Evolutionary conservation across 1,140 invertebrate genomes (phyloP).

Genomic region (Maconellicoccus hirsutus): DNA sequence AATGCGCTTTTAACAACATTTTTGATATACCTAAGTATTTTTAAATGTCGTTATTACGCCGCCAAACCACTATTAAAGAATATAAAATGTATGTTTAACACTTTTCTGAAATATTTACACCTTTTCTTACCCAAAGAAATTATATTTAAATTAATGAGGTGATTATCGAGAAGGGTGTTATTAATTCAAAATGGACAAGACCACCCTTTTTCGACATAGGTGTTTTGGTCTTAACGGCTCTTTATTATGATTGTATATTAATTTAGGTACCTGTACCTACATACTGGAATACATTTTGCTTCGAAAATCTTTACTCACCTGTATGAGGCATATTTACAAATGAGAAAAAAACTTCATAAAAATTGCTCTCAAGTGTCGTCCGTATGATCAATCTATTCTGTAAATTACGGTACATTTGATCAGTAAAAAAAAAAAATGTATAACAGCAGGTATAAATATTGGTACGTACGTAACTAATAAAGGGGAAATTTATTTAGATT

Average conservation of each 20-base stretch:
- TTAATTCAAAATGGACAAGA: neutral
- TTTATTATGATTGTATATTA: no score
- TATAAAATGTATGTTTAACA: neutral
- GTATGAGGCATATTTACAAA: neutral
- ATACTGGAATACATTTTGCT: no score
- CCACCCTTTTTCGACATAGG: neutral
- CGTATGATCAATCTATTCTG: no score
- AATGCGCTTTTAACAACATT: neutral
- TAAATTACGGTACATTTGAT: no score
- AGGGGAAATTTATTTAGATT: no score
- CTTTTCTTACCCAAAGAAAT: neutral
- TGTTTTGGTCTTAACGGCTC: no score
- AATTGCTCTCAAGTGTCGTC: no score
- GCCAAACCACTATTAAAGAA: neutral
- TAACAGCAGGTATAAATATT: no score
- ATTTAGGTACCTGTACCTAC: no score
- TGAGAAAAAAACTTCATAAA: no score
- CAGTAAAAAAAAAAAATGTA: no score
- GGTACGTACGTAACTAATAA: no score
- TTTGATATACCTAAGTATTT: neutral
- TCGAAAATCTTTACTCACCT: neutral
- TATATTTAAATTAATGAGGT: slow-evolving; percentile 6
- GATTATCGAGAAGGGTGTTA: neutral
- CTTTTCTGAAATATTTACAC: neutral
- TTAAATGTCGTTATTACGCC: neutral